Conservation (phyloP, 1,140 invertebrate species). For the Adoxophyes honmai region DNA sequence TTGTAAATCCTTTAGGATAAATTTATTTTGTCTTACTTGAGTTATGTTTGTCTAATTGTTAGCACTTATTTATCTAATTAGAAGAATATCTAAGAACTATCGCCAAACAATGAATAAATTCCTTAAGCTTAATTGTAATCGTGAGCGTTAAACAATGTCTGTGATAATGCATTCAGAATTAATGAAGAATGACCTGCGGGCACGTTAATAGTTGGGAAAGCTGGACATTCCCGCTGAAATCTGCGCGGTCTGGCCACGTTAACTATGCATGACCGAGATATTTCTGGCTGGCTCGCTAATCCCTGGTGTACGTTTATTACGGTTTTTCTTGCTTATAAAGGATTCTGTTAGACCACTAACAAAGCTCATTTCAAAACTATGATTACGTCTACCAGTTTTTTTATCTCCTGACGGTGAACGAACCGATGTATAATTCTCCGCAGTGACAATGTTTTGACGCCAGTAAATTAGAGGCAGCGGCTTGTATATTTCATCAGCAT, state of each 20-base stretch:
- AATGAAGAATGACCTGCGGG: no score
- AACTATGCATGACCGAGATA: constrained; percentile 13
- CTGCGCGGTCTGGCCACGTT: constrained; percentile 3
- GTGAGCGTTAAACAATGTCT: no score
- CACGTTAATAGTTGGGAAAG: neutral
- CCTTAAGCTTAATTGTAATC: no score
- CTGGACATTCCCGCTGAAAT: constrained; percentile 9
- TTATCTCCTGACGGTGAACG: no score
- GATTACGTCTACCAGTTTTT: no score
- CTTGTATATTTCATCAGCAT: constrained; percentile 58
- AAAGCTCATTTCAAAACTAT: neutral
- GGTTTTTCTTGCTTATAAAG: neutral
- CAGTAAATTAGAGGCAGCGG: constrained; percentile 47
- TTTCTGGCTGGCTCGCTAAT: neutral
- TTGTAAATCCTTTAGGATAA: no score
- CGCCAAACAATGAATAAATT: no score
- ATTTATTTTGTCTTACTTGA: no score
- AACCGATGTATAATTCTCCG: constrained; percentile 4
- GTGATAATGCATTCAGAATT: no score
- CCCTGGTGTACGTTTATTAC: constrained; percentile 4
- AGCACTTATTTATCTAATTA: no score
- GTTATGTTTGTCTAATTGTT: no score
- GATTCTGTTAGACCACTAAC: neutral
- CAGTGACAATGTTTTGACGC: constrained; percentile 43
- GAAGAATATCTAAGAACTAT: no score